These are phyloP conservation scores for Heliconius hortense DNA, from an alignment of 2,888 invertebrate species.

Conservation along the genomic window DNA sequence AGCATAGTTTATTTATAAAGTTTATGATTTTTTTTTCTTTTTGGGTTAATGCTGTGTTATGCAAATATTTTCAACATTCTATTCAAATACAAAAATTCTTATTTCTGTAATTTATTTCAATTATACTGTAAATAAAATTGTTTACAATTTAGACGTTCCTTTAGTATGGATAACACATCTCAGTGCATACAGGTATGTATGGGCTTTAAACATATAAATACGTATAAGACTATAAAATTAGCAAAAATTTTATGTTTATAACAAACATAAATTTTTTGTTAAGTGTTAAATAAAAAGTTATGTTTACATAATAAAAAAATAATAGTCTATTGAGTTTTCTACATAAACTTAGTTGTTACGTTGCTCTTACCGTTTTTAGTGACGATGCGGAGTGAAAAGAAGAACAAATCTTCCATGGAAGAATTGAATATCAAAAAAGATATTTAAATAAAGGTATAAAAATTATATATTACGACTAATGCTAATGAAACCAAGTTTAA, in stretches of 20 bases:
- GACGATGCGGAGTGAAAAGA: background rate
- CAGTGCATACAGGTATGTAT: background rate
- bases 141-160: background rate
- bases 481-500: conserved; percentile 34
- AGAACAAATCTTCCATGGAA: background rate
- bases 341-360: background rate
- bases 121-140: conserved; percentile 1
- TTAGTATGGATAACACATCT: background rate
- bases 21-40: background rate
- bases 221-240: background rate
- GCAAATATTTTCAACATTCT: background rate
- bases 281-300: background rate
- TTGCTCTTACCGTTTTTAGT: background rate
- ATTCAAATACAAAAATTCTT: too few relatives aligned
- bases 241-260: too few relatives aligned
- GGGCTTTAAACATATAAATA: background rate
- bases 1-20: background rate
- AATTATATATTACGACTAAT: conserved; percentile 12
- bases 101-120: too few relatives aligned
- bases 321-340: background rate
- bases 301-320: background rate
- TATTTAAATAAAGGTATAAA: background rate
- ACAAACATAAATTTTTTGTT: background rate
- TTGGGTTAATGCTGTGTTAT: background rate
- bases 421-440: background rate